A percentile compares a stretch with the other conserved stretches of the same genome.
Conservation (phyloP, 2,888 invertebrate genomes). For the Clistopyga incitator region DNA sequence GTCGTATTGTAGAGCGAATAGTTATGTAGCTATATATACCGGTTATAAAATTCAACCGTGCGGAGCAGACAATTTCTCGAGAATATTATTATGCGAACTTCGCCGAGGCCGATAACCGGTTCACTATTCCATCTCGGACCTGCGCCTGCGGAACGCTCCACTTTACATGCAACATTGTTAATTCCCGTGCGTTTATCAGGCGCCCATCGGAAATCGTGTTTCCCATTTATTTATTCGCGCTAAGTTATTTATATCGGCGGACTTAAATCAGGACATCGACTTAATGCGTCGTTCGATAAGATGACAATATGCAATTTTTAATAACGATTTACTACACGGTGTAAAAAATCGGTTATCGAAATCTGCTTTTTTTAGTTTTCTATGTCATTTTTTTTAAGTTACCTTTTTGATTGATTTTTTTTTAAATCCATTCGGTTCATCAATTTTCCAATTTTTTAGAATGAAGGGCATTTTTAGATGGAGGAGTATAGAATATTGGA, state of each 20-base stretch:
- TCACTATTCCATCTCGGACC: slow-evolving; percentile 40
- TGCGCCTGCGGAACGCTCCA: slow-evolving; percentile 35
- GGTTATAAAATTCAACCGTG: slow-evolving; percentile 60
- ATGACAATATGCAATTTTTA: not conserved
- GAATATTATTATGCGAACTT: slow-evolving; percentile 43
- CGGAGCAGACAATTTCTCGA: slow-evolving; percentile 32
- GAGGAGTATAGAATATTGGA: too few relatives aligned
- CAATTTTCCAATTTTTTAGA: too few relatives aligned
- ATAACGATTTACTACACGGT: not conserved
- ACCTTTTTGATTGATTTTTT: too few relatives aligned
- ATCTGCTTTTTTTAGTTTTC: too few relatives aligned
- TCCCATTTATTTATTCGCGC: slow-evolving; percentile 43
- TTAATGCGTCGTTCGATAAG: slow-evolving; percentile 31
- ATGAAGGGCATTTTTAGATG: too few relatives aligned
- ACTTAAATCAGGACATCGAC: slow-evolving; percentile 29
- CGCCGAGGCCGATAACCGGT: slow-evolving; percentile 60
- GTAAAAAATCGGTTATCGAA: not conserved
- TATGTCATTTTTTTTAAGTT: too few relatives aligned
- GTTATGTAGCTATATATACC: slow-evolving; percentile 52
- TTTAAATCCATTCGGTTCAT: too few relatives aligned
- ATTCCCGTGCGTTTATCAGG: not conserved
- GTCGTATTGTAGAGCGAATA: slow-evolving; percentile 30
- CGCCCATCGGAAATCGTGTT: slow-evolving; percentile 28
- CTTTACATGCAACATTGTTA: slow-evolving; percentile 40
- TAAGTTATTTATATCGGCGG: slow-evolving; percentile 24